These are phyloP conservation scores for Drosophila infuscata DNA, from an alignment of 2,888 invertebrate species.

Conservation along the genomic window DNA sequence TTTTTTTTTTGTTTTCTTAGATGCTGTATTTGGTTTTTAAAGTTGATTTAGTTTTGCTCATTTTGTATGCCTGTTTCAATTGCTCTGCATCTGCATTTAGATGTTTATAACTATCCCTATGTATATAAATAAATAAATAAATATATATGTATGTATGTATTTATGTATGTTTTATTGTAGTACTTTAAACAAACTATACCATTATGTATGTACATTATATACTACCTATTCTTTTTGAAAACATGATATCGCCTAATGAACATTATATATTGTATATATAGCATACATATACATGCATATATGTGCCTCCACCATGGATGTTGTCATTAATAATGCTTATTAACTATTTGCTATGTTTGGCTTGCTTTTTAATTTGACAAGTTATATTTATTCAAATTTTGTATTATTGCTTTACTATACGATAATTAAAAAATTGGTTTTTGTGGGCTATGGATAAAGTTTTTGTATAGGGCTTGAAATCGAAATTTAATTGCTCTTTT, in stretches of 20 bases:
- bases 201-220: conserved; percentile 34
- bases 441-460: not conserved
- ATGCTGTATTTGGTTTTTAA: conserved; percentile 12
- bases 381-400: conserved; percentile 5
- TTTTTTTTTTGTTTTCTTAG: conserved; percentile 12
- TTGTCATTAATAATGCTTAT: conserved; percentile 54
- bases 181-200: conserved; percentile 27
- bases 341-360: conserved; percentile 55
- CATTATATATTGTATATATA: conserved; percentile 42
- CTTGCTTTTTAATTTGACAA: conserved; percentile 38
- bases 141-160: conserved; percentile 33
- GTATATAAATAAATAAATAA: conserved; percentile 23
- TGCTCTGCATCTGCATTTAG: conserved; percentile 49
- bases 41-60: conserved; percentile 24
- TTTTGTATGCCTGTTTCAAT: conserved; percentile 38
- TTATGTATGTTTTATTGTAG: conserved; percentile 38
- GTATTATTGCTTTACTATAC: conserved; percentile 10
- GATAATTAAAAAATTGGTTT: not conserved
- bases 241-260: conserved; percentile 54
- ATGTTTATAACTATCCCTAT: conserved; percentile 29
- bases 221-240: conserved; percentile 20
- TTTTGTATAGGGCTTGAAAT: not conserved
- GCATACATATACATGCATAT: conserved; percentile 19
- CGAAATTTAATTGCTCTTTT: not conserved
- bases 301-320: conserved; percentile 30